Conservation (phyloP, 1,140 invertebrate species). For the Platorchestia sp. region DNA sequence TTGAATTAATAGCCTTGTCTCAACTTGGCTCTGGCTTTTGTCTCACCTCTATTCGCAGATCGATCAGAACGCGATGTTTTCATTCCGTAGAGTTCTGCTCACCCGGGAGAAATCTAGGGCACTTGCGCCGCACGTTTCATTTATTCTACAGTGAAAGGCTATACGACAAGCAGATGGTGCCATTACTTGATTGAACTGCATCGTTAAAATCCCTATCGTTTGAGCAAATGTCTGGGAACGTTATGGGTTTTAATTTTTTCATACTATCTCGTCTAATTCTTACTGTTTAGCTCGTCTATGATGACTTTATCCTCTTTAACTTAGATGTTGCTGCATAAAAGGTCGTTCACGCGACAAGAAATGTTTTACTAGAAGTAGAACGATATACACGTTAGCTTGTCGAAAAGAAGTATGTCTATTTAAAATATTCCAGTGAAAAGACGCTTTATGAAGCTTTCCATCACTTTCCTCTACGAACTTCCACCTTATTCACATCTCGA, state of each 20-base stretch:
- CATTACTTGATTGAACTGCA: conserved; percentile 44
- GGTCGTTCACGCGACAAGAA: neutral
- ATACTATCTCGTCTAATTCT: neutral
- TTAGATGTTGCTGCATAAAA: neutral
- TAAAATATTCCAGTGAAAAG: neutral
- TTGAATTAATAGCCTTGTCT: neutral
- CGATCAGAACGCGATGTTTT: neutral
- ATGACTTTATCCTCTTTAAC: neutral
- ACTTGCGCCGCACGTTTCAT: conserved; percentile 18
- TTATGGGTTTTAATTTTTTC: neutral
- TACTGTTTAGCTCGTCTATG: neutral
- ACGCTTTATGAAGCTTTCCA: neutral
- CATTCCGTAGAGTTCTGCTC: neutral
- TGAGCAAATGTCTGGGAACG: neutral
- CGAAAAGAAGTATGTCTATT: neutral
- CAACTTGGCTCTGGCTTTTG: neutral
- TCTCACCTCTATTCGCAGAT: neutral
- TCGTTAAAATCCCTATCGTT: neutral
- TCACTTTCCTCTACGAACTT: neutral
- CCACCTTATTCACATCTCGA: neutral
- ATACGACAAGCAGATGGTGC: neutral
- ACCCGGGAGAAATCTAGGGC: conserved; percentile 11
- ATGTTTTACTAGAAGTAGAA: neutral
- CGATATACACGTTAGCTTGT: neutral
- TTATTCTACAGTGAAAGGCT: neutral